Evolutionary conservation across 2,113 vertebrate species (phyloP).

Genomic region (Rana temporaria): DNA sequence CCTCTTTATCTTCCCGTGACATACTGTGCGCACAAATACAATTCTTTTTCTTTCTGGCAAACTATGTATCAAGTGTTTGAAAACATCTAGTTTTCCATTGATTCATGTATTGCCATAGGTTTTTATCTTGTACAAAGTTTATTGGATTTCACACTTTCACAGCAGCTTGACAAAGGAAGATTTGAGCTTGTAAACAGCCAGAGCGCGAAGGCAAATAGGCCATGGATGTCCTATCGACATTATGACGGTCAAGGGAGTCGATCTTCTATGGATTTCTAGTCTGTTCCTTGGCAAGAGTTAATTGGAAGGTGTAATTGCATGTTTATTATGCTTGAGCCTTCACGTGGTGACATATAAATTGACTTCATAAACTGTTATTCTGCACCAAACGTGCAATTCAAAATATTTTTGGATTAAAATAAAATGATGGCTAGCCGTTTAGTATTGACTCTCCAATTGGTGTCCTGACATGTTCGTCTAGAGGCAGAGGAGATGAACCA

Average conservation of each 20-base stretch:
- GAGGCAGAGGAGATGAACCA: no score
- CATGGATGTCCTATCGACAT: neutral
- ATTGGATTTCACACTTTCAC: constrained; percentile 25
- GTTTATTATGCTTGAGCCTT: neutral
- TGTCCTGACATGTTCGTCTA: neutral
- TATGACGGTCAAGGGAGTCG: neutral
- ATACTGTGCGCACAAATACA: neutral
- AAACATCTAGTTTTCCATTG: neutral
- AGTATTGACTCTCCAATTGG: neutral
- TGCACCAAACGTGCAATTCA: neutral
- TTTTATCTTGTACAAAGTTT: constrained; percentile 6
- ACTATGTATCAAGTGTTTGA: neutral
- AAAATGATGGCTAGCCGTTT: neutral
- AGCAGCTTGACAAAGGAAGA: neutral
- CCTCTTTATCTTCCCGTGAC: neutral
- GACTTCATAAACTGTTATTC: neutral
- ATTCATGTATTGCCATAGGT: constrained; percentile 13
- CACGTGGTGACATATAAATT: constrained; percentile 14
- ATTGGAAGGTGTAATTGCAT: constrained; percentile 6
- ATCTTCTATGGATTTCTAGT: constrained; percentile 17
- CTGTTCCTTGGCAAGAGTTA: neutral
- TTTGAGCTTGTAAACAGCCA: constrained; percentile 26
- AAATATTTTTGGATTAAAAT: neutral
- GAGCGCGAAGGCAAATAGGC: neutral
- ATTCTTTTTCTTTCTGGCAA: neutral